Evolutionary conservation across 2,888 invertebrate genomes (phyloP), one percentile per base, ranked within the genome.

Genomic region (Trachelus stipa): DNA sequence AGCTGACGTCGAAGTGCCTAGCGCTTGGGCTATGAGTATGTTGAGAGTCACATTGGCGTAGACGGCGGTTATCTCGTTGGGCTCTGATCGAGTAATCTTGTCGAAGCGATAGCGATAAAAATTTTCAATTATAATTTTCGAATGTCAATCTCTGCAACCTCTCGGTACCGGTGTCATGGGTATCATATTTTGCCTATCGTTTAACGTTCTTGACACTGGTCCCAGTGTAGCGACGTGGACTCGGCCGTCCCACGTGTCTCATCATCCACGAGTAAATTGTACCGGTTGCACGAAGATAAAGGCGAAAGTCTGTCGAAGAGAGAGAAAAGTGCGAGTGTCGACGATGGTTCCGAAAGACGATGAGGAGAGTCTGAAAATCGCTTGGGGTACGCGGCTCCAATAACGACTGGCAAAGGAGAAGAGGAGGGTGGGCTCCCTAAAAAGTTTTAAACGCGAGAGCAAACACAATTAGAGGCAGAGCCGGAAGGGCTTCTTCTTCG

Each of bases 381-480:
- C 71, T 34, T 23, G 56, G 56, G 56, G 56, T 56, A 23, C 71
- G 71, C 71, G 71, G 71, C 71, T 71, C 78, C 78, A 74, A 76
- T 68, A 78, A 77, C 30, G 34, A 68, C 75, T 73, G 74, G 73
- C 82, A 80, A 77, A 80, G 77, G 82, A 79, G 82, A 79, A 80
- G 78, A 82, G 79, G 78, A 82, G 79, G 77, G 79, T 79, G 71
- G 34, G 79, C 75, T 75, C 71, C 81, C 73, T 76, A 76, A 77
- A 76, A 76, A 73, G 75, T 80, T 82, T 86, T 85, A 84, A 87
- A 84, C 83, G 81, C 85, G 80, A 86, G 85, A 87, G 87, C 86
- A 88, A 88, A 88, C 83, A 87, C 88, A 89, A 88, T 89, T 88
- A 88, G 87, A 85, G 83, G 82, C 77, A 82, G 81, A 82, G 83